Evolutionary conservation across 2,113 vertebrate genomes (phyloP), one percentile per base, ranked within the genome.

Genomic region (Mola mola): DNA sequence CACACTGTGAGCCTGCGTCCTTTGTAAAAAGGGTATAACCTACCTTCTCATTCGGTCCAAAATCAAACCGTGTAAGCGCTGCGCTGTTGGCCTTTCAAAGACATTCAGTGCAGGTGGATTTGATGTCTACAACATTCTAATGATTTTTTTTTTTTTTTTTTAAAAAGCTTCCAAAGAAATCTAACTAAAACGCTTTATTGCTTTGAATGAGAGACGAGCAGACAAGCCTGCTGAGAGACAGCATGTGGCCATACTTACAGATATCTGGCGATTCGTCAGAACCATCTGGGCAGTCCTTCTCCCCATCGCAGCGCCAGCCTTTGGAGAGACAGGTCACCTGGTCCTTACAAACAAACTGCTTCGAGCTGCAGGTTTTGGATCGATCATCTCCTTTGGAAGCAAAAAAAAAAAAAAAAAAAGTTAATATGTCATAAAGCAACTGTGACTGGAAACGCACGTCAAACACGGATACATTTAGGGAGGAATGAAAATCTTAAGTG

Each of bases 331-430:
- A 99, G 40, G 96, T 98, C 51, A 95, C 91, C 86, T 96, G 94
- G 88, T 99, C 96, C 91, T 95, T 98, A 80, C 97, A 99, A 50
- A 94, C 95, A 92, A 98, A 98, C 88, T 98, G 96, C 88, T 95
- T 98, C 11, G 95, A 92, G 89, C 93, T 98, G 91, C 97, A 99
- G 11, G 96, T 98, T 91, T 94, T 97, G 40, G 87, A 77, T 15
- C 64, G 76, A 37, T 78, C 71, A 1, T 86, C 79, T 8, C 57
- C n/a, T 84, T 84, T 85, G 59, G 94, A 92, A 79, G 82, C 96
- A 98, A 73, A 28, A 87, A 75, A 51, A 53, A 61, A 79, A 74
- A 28, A 33, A 4, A 7, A 16, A 1, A 78, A 70, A 90, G 19
- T 3, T 19, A 19, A 72, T 37, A 11, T 3, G 0, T 76, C 49